These are phyloP conservation scores for Pluvianellus socialis DNA, from an alignment of 2,113 vertebrate species.

Conservation along the genomic window DNA sequence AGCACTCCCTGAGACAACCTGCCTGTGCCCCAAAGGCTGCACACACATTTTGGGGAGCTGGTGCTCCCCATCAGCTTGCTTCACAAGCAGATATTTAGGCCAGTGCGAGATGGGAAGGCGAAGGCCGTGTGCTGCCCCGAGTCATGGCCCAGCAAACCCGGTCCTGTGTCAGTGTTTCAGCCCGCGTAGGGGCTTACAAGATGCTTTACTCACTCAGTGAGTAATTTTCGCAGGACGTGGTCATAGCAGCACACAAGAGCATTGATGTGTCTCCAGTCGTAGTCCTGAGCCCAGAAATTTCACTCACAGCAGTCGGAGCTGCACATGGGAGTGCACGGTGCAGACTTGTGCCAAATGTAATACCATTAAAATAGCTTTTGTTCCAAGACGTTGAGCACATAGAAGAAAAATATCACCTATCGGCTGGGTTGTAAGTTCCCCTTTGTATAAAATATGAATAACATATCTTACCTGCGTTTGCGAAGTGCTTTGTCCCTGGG, in stretches of 20 bases:
- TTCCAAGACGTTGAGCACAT: neutral
- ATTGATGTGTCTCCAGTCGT: neutral
- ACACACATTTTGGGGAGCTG: neutral
- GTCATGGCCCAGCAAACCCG: accelerated
- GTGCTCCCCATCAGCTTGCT: neutral
- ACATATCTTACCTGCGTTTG: neutral
- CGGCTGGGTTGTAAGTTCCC: neutral
- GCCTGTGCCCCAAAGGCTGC: neutral
- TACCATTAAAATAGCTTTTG: slow-evolving; percentile 31
- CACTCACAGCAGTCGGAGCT: neutral
- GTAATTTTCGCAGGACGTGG: neutral
- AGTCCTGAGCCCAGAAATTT: neutral
- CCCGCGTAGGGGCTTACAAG: accelerated
- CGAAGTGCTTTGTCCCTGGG: neutral
- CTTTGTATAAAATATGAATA: slow-evolving; percentile 47
- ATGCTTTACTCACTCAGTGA: neutral
- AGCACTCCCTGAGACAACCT: neutral
- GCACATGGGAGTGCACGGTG: neutral
- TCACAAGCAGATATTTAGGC: neutral
- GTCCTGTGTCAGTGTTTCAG: neutral
- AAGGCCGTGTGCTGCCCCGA: neutral
- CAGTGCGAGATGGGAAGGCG: neutral
- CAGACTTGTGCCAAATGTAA: neutral
- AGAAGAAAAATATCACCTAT: slow-evolving; percentile 21
- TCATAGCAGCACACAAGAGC: neutral